Percentiles rank a stretch among this genome's conserved stretches.
Conservation (phyloP, 2,797 vertebrate genomes). For the Sebastes trivittatus region DNA sequence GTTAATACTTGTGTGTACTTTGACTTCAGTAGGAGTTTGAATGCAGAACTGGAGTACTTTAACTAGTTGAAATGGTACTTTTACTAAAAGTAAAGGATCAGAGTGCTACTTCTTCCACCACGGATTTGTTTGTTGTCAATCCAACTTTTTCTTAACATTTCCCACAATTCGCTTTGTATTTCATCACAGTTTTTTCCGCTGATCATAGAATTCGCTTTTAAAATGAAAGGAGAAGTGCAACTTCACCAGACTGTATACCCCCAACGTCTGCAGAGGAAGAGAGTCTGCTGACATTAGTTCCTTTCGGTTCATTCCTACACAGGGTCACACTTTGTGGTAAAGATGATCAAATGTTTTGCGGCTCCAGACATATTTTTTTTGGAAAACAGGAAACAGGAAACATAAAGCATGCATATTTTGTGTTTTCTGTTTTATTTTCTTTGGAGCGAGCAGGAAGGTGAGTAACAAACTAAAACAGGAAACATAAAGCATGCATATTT, state of each 20-base stretch:
- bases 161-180: neutral
- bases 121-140: neutral
- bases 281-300: conserved; percentile 31
- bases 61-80: neutral
- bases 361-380: no score
- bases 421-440: no score
- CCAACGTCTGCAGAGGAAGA: conserved; percentile 27
- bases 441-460: neutral
- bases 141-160: neutral
- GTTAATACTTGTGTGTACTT: neutral
- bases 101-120: neutral
- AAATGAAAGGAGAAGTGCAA: conserved; percentile 55
- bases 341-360: no score
- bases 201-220: neutral
- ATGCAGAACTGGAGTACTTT: no score
- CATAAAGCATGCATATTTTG: no score
- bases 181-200: neutral
- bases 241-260: neutral
- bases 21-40: neutral
- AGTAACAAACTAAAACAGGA: neutral
- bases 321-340: neutral
- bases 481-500: no score
- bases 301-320: conserved; percentile 1
- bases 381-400: no score
- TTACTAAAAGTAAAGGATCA: neutral